phyloP scores from a whole-genome alignment of 2,797 vertebrate species.

The Hippocampus kuda region DNA sequence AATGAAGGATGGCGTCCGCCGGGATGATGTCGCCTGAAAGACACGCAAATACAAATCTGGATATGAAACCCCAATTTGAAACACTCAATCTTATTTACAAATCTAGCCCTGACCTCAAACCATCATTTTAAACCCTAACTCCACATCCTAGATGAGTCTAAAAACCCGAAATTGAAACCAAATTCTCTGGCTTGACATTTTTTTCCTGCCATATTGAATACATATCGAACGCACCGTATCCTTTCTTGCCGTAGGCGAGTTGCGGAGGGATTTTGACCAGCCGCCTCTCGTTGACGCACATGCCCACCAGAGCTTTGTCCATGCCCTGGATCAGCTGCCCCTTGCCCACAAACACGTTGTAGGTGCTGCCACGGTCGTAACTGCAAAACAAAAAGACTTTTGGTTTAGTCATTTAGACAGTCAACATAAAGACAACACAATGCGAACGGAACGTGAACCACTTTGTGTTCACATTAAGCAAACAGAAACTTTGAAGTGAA shows the following conservation, averaged over 20 bases:
- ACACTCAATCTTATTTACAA: too few species aligned
- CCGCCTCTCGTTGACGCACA: constrained; percentile 92
- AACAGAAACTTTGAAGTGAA: neutral
- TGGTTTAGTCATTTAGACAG: neutral
- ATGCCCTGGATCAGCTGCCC: constrained; percentile 90
- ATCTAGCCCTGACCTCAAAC: too few species aligned
- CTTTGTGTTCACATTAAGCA: neutral
- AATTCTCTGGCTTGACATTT: too few species aligned
- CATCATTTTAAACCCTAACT: neutral
- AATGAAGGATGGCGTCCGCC: constrained; percentile 83
- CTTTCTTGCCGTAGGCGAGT: constrained; percentile 82
- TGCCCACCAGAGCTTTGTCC: constrained; percentile 90
- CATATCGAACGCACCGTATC: constrained; percentile 71
- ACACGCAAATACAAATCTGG: neutral
- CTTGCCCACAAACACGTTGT: constrained; percentile 90
- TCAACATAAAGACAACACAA: neutral
- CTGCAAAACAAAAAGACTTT: constrained; percentile 54
- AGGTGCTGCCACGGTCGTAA: constrained; percentile 87
- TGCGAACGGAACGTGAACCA: neutral
- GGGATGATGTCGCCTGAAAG: constrained; percentile 81
- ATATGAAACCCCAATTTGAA: neutral
- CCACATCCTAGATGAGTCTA: too few species aligned
- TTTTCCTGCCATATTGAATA: too few species aligned
- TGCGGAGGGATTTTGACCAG: constrained; percentile 85
- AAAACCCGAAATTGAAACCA: too few species aligned